Conservation (phyloP, 2,888 invertebrate genomes). For the Cheilosia urbana region DNA sequence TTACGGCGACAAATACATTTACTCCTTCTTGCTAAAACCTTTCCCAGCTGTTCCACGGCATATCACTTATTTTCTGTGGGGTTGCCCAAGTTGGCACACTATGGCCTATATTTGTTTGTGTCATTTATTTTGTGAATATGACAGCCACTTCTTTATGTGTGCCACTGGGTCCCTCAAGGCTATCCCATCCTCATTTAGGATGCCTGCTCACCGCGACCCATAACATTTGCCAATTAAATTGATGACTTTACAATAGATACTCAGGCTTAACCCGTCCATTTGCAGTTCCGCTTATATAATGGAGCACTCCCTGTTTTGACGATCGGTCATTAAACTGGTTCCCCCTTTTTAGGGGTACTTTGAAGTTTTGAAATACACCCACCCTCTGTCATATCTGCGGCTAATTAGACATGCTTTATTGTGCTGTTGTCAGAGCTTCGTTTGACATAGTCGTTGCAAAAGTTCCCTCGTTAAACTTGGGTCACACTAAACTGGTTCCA, state of each 20-base stretch:
- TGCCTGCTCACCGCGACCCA: too few relatives aligned
- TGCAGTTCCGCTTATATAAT: not conserved
- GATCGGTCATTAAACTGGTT: not conserved
- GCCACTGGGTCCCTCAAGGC: too few relatives aligned
- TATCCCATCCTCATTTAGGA: too few relatives aligned
- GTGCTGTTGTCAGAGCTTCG: conserved; percentile 16
- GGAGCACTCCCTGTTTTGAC: not conserved
- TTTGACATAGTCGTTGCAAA: conserved; percentile 56
- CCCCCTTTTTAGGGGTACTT: not conserved
- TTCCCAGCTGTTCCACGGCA: not conserved
- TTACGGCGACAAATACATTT: too few relatives aligned
- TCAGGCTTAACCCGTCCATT: not conserved
- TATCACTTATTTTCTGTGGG: not conserved
- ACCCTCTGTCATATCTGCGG: conserved; percentile 16
- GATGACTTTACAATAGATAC: too few relatives aligned
- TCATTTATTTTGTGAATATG: too few relatives aligned
- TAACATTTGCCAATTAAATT: too few relatives aligned
- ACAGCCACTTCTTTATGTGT: too few relatives aligned
- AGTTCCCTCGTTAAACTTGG: conserved; percentile 58
- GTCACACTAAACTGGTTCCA: conserved; percentile 17
- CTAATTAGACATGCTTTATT: conserved; percentile 38
- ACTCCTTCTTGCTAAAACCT: not conserved
- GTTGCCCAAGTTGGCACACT: not conserved
- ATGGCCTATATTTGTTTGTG: not conserved
- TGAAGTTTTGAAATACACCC: not conserved